Evolutionary conservation across 2,888 invertebrate species (phyloP).

Genomic region (Oxytorus armatus): DNA sequence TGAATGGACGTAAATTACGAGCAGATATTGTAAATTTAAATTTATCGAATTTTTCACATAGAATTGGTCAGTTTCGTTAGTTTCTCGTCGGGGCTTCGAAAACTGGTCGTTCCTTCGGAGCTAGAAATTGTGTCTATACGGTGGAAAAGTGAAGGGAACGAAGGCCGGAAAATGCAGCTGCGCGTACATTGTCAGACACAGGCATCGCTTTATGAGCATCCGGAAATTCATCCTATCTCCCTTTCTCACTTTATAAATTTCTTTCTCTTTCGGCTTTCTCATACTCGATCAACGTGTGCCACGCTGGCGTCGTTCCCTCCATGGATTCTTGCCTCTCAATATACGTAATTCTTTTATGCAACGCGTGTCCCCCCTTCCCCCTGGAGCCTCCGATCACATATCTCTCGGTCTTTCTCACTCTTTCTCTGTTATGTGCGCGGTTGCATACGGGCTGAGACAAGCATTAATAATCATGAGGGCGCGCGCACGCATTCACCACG

Average conservation of each 20-base stretch:
- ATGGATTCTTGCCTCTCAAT: conserved; percentile 25
- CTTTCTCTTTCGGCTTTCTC: conserved; percentile 35
- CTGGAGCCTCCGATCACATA: conserved; percentile 77
- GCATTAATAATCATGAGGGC: conserved; percentile 70
- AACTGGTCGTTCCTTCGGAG: background rate
- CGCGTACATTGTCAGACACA: conserved; percentile 36
- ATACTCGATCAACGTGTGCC: conserved; percentile 34
- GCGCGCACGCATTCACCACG: conserved; percentile 54
- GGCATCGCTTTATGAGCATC: conserved; percentile 55
- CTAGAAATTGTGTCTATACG: background rate
- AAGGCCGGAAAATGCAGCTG: conserved; percentile 35
- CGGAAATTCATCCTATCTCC: conserved; percentile 48
- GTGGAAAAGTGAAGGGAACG: background rate
- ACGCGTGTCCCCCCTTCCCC: too few relatives aligned
- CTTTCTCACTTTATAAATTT: conserved; percentile 39
- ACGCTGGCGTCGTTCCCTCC: conserved; percentile 29
- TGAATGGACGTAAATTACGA: too few relatives aligned
- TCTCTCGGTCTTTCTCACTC: conserved; percentile 39
- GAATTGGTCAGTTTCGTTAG: background rate
- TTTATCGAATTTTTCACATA: too few relatives aligned
- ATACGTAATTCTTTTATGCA: conserved; percentile 76
- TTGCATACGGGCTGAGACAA: conserved; percentile 31
- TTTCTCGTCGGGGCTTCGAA: background rate
- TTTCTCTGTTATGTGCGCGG: conserved; percentile 30
- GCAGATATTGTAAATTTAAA: too few relatives aligned